Evolutionary conservation across 2,888 invertebrate species (phyloP).

Genomic region (Eugnorisma glareosa): DNA sequence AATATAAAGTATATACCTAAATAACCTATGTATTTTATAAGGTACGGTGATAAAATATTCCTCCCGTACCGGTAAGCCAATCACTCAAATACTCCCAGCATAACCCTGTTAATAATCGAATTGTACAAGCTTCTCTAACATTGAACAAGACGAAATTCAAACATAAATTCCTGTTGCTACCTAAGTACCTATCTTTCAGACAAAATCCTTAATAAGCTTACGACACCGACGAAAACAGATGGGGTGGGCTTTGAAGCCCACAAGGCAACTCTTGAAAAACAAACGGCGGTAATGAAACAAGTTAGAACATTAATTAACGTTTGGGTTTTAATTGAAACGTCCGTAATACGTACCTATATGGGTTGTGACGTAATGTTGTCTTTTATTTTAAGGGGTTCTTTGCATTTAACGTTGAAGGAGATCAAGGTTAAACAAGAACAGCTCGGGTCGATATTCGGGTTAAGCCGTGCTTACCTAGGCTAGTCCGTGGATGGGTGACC

Average conservation of each 20-base stretch:
- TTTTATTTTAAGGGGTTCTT: neutral
- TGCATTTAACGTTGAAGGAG: neutral
- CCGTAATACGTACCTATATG: constrained; percentile 12
- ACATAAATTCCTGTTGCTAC: constrained; percentile 46
- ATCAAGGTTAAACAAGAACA: too few species aligned
- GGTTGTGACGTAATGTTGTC: neutral
- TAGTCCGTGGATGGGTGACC: too few species aligned
- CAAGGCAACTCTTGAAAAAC: constrained; percentile 53
- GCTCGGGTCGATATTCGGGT: too few species aligned
- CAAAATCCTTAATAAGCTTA: constrained; percentile 56
- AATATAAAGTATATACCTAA: neutral
- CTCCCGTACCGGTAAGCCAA: constrained; percentile 13
- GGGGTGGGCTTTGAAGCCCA: constrained; percentile 46
- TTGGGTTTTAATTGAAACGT: constrained; percentile 57
- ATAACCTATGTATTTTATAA: neutral
- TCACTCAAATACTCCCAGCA: constrained; percentile 9
- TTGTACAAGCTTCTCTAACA: constrained; percentile 2
- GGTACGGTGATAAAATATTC: neutral
- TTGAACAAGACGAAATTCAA: constrained; percentile 40
- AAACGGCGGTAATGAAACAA: constrained; percentile 61
- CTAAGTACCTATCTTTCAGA: constrained; percentile 49
- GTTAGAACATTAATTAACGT: constrained; percentile 53
- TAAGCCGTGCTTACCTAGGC: too few species aligned
- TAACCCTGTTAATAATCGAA: constrained; percentile 31
- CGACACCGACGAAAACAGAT: constrained; percentile 56